phyloP scores from a whole-genome alignment of 1,140 invertebrate species.

The Eueides isabella region DNA sequence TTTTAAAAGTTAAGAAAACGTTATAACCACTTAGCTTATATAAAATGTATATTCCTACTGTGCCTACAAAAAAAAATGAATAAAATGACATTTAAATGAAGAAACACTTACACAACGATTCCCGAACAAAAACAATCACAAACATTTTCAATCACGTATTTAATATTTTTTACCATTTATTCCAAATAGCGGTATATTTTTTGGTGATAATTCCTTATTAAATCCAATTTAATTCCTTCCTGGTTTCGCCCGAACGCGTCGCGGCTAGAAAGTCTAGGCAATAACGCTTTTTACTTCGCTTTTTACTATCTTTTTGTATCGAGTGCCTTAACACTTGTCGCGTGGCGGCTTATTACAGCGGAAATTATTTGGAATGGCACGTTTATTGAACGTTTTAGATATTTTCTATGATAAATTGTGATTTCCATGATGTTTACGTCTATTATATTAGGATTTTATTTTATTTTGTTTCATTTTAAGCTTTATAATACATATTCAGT shows the following conservation, averaged over 20 bases:
- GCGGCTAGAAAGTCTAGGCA: constrained; percentile 59
- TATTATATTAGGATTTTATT: background rate
- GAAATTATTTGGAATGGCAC: constrained; percentile 36
- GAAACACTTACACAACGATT: background rate
- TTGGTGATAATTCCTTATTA: constrained; percentile 31
- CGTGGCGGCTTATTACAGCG: constrained; percentile 52
- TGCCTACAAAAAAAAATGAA: background rate
- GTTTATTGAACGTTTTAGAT: background rate
- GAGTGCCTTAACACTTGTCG: constrained; percentile 70
- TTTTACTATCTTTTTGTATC: constrained; percentile 39
- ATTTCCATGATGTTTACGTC: background rate
- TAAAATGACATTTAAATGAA: background rate
- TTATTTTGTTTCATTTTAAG: too few species aligned
- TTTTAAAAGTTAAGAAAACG: too few species aligned
- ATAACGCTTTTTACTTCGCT: constrained; percentile 36
- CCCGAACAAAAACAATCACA: background rate
- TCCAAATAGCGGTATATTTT: constrained; percentile 22
- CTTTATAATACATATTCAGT: too few species aligned
- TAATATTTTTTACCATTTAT: constrained; percentile 7
- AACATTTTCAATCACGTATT: background rate
- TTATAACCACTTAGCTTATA: too few species aligned
- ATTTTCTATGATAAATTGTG: constrained; percentile 7
- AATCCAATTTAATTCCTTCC: constrained; percentile 39
- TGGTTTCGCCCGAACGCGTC: constrained; percentile 29
- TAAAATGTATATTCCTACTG: too few species aligned